A percentile compares a stretch with the other conserved stretches of the same genome.
These are phyloP conservation scores for Cossypha niveicapilla DNA, from an alignment of 2,797 vertebrate genomes.

Conservation along the genomic window DNA sequence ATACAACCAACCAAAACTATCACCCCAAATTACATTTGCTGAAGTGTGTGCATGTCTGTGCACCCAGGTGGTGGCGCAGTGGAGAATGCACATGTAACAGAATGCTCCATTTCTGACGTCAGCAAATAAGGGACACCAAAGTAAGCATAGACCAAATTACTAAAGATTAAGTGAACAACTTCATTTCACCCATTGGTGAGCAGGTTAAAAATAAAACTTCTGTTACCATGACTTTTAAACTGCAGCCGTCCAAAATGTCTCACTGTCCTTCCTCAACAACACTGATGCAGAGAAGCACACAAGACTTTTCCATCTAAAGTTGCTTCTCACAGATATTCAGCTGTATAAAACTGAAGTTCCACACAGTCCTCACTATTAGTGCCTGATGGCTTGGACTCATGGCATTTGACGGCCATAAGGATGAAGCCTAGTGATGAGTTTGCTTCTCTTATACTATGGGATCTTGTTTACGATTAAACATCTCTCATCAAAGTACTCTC, in stretches of 20 bases:
- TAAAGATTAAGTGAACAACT: background rate
- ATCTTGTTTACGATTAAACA: background rate
- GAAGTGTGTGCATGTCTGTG: too few relatives aligned
- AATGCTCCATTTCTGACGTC: background rate
- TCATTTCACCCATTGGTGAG: background rate
- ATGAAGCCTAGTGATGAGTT: background rate
- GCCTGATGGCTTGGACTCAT: background rate
- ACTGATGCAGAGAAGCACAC: background rate
- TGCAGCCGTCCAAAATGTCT: background rate
- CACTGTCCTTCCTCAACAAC: background rate
- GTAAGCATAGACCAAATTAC: background rate
- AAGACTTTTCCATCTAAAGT: background rate
- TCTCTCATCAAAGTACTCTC: background rate
- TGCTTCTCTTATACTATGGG: background rate
- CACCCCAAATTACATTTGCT: rapidly evolving
- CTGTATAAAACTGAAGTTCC: rapidly evolving
- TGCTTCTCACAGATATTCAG: background rate
- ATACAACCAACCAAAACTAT: background rate
- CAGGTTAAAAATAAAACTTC: background rate
- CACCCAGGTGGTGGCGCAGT: too few relatives aligned
- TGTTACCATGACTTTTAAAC: background rate
- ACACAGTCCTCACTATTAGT: background rate
- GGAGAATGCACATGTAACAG: rapidly evolving
- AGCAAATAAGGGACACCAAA: background rate
- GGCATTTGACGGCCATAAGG: background rate